Conservation (phyloP, 2,113 vertebrate species). For the Grantiella picta region DNA sequence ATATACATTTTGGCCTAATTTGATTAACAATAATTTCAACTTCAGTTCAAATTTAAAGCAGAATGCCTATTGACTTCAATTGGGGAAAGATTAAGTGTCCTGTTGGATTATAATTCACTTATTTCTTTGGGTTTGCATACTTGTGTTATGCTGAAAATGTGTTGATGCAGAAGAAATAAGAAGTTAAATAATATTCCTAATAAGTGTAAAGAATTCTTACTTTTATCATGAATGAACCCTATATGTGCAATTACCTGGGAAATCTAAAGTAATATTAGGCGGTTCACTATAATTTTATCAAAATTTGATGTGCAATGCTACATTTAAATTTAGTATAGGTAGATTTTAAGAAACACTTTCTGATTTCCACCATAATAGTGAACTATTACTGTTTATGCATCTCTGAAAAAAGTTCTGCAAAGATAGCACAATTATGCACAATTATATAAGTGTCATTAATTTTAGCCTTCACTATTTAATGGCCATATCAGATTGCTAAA, state of each 20-base stretch:
- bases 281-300: neutral
- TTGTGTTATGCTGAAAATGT: neutral
- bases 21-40: constrained; percentile 17
- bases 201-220: neutral
- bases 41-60: constrained; percentile 34
- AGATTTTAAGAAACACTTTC: neutral
- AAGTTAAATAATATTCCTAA: neutral
- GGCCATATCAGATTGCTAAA: constrained; percentile 60
- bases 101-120: constrained; percentile 9
- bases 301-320: neutral
- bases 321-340: constrained; percentile 13
- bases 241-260: neutral
- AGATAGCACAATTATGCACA: constrained; percentile 45
- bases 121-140: neutral
- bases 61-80: neutral
- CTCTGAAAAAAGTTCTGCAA: constrained; percentile 43
- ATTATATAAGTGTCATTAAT: constrained; percentile 57
- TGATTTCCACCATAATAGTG: constrained; percentile 20
- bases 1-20: constrained; percentile 18
- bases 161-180: neutral
- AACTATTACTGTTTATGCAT: constrained; percentile 41
- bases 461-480: constrained; percentile 57
- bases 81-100: neutral
- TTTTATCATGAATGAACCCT: neutral
- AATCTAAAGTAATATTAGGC: neutral